phyloP scores from a whole-genome alignment of 2,888 invertebrate species.

The Lamproptera curius region DNA sequence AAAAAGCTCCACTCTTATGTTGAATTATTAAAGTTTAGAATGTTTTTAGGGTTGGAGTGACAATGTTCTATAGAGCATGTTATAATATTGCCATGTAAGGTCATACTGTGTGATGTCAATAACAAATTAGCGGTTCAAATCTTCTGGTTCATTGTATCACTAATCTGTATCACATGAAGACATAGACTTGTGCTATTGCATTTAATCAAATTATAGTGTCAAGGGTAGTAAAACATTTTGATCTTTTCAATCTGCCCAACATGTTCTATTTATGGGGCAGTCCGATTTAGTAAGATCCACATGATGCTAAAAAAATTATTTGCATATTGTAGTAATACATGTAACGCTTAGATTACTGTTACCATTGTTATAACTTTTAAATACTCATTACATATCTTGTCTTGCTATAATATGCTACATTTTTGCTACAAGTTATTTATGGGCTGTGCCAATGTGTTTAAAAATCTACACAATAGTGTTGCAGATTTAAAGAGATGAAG shows the following conservation, averaged over 20 bases:
- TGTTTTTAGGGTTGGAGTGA: no score
- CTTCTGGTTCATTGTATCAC: no score
- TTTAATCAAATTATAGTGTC: no score
- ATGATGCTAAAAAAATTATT: not conserved
- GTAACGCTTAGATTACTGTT: not conserved
- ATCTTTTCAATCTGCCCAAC: constrained; percentile 12
- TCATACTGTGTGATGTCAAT: no score
- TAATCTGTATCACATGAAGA: no score
- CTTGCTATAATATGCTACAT: not conserved
- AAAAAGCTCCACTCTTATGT: no score
- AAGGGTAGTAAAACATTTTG: constrained; percentile 10
- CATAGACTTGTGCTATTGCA: no score
- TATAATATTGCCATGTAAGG: no score
- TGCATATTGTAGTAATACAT: not conserved
- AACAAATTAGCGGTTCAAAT: no score
- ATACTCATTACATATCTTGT: not conserved
- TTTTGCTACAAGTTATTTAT: not conserved
- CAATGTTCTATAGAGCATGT: no score
- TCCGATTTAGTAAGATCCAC: not conserved
- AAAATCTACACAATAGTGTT: not conserved
- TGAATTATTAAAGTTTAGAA: no score
- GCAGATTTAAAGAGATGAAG: constrained; percentile 13
- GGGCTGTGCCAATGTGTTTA: not conserved
- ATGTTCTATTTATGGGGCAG: not conserved
- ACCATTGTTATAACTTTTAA: not conserved